phyloP scores from a whole-genome alignment of 2,113 vertebrate genomes.

The Parotia lawesii region DNA sequence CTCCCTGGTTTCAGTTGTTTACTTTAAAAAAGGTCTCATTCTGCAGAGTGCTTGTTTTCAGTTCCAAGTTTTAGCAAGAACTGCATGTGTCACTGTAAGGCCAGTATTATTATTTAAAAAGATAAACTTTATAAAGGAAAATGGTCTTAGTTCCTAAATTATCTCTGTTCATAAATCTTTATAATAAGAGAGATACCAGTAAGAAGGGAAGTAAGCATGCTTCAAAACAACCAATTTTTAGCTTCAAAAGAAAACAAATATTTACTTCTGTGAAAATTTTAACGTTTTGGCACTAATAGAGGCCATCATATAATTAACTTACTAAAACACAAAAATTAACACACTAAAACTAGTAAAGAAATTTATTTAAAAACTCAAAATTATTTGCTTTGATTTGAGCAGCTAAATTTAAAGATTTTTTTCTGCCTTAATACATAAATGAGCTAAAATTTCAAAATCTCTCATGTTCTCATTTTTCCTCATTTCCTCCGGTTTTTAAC shows the following conservation, averaged over 20 bases:
- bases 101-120: neutral
- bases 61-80: slow-evolving; percentile 6
- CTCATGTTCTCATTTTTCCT: accelerated
- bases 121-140: neutral
- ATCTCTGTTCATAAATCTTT: neutral
- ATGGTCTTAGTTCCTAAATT: neutral
- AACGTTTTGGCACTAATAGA: neutral
- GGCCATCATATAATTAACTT: neutral
- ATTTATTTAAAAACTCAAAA: neutral
- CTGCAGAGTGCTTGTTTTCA: neutral
- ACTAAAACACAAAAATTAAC: neutral
- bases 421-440: neutral
- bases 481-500: neutral
- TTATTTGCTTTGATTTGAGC: neutral
- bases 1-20: slow-evolving; percentile 34
- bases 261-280: neutral
- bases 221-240: neutral
- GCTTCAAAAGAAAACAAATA: neutral
- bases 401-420: neutral
- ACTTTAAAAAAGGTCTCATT: slow-evolving; percentile 32
- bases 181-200: neutral
- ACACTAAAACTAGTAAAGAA: neutral
- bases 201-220: neutral
- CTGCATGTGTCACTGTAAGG: neutral
- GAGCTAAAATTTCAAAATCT: neutral